Percentiles rank a stretch among this genome's conserved stretches.
Evolutionary conservation across 2,113 vertebrate species (phyloP).

Genomic region (Gnathonemus echidnorhynchus): DNA sequence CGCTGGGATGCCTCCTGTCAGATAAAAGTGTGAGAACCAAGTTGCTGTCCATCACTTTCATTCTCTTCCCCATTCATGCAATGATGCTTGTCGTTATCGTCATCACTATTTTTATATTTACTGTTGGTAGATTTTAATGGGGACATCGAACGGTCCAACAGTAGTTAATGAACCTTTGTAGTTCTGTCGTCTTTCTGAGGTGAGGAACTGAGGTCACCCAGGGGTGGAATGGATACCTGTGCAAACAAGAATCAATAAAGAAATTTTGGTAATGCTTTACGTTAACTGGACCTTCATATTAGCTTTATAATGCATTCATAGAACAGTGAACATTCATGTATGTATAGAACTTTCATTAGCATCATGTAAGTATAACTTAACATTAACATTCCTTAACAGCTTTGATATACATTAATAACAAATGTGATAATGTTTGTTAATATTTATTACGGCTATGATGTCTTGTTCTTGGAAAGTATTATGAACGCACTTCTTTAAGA

Average conservation of each 20-base stretch:
- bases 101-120: neutral
- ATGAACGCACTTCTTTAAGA: too few species aligned
- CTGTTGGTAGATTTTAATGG: neutral
- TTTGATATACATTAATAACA: neutral
- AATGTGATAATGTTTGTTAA: neutral
- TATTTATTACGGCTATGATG: too few species aligned
- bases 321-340: neutral
- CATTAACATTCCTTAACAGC: neutral
- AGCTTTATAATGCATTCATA: neutral
- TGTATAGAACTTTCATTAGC: neutral
- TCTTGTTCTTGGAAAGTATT: too few species aligned
- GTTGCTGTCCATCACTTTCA: neutral
- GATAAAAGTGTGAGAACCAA: neutral
- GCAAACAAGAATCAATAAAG: neutral
- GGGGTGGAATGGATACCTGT: slow-evolving; percentile 25
- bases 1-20: neutral
- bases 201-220: slow-evolving; percentile 30
- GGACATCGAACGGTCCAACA: slow-evolving; percentile 29
- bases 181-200: slow-evolving; percentile 26
- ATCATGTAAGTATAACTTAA: neutral
- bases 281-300: neutral
- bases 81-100: neutral
- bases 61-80: neutral
- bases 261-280: neutral
- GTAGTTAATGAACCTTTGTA: slow-evolving; percentile 17